These are phyloP conservation scores for Todiramphus saurophagus DNA, from an alignment of 2,113 vertebrate species.

Conservation along the genomic window DNA sequence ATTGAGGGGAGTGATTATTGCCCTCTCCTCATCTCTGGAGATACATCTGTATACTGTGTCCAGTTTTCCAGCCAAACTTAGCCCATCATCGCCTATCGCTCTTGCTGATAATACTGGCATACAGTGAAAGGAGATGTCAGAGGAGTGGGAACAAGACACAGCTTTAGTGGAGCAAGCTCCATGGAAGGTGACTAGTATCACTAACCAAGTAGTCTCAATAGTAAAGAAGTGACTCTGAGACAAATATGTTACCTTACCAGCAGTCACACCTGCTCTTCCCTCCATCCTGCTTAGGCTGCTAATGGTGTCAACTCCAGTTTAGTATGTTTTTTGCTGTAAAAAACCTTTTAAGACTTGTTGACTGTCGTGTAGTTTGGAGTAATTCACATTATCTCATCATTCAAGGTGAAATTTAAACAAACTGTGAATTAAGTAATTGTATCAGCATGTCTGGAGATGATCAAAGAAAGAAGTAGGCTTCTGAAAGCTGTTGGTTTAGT, in stretches of 20 bases:
- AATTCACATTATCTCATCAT: not conserved
- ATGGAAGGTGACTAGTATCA: not conserved
- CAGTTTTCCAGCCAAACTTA: not conserved
- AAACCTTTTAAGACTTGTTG: not conserved
- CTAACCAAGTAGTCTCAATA: not conserved
- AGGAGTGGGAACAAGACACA: not conserved
- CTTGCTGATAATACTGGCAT: not conserved
- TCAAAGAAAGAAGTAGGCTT: conserved; percentile 22
- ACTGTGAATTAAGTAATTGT: not conserved
- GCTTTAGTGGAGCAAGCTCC: not conserved
- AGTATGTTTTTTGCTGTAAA: not conserved
- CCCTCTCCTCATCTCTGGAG: not conserved
- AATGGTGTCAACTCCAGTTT: not conserved
- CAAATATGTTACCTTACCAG: not conserved
- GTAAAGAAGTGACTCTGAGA: not conserved
- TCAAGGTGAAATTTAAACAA: conserved; percentile 11
- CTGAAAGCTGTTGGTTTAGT: conserved; percentile 8
- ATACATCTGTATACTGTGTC: not conserved
- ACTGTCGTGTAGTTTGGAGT: not conserved
- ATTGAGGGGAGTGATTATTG: not conserved
- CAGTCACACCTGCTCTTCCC: not conserved
- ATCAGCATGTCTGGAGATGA: conserved; percentile 14
- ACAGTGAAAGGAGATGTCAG: not conserved
- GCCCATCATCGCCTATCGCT: not conserved
- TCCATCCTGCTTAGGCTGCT: not conserved